Evolutionary conservation across 1,140 invertebrate genomes (phyloP).

Genomic region (Drosophila pallidifrons): DNA sequence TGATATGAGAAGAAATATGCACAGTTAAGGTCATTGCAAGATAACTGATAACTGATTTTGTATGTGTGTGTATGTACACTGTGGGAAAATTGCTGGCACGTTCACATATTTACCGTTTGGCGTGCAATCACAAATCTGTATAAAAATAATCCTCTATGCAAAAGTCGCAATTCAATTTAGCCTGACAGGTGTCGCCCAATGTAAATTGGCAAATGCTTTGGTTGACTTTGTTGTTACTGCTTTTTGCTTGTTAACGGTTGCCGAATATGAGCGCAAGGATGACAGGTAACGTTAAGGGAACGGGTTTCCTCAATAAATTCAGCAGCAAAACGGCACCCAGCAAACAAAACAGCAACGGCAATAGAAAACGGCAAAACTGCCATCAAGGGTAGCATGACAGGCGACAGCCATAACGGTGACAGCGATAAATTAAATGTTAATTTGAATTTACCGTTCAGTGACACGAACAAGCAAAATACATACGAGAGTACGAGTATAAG

Average conservation of each 20-base stretch:
- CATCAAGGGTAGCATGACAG: constrained; percentile 60
- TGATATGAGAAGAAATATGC: constrained; percentile 24
- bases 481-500: constrained; percentile 22
- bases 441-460: constrained; percentile 83
- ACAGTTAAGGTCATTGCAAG: constrained; percentile 18
- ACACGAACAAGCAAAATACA: constrained; percentile 65
- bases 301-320: constrained; percentile 79
- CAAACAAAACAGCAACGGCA: constrained; percentile 15
- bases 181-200: constrained; percentile 22
- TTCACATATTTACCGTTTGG: neutral
- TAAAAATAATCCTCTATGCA: constrained; percentile 4
- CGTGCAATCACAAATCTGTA: constrained; percentile 7
- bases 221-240: neutral
- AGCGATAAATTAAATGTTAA: constrained; percentile 84
- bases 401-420: constrained; percentile 83
- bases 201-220: constrained; percentile 53
- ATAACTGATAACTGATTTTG: constrained; percentile 19
- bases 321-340: constrained; percentile 20
- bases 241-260: constrained; percentile 16
- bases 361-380: neutral
- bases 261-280: constrained; percentile 64
- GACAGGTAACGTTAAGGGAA: constrained; percentile 33
- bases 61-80: neutral
- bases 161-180: constrained; percentile 12
- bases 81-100: constrained; percentile 1